Evolutionary conservation across 2,888 invertebrate genomes (phyloP).

Genomic region (Drosophila setosimentum): DNA sequence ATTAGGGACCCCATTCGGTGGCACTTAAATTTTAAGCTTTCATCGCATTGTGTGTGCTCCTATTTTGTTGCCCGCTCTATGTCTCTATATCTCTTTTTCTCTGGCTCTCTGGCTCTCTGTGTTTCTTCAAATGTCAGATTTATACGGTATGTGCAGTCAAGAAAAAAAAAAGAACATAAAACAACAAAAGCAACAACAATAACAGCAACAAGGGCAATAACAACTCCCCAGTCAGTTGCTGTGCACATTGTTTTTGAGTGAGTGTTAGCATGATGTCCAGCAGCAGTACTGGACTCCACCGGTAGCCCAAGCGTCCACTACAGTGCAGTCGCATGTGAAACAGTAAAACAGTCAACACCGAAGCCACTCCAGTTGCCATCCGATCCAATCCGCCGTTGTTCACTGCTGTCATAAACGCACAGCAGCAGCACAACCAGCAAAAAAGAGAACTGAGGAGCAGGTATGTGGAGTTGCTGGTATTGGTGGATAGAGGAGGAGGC

Average conservation of each 20-base stretch:
- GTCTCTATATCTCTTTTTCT: not conserved
- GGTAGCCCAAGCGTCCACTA: constrained; percentile 8
- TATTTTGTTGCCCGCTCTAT: not conserved
- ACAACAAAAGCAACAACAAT: constrained; percentile 21
- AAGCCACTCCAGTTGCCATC: constrained; percentile 8
- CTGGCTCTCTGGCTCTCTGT: not conserved
- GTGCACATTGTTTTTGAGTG: constrained; percentile 24
- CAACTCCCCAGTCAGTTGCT: constrained; percentile 43
- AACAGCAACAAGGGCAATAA: constrained; percentile 34
- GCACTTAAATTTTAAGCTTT: constrained; percentile 49
- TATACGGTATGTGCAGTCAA: constrained; percentile 57
- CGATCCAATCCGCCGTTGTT: constrained; percentile 38
- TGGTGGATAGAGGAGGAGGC: not conserved
- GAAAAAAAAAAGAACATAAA: constrained; percentile 48
- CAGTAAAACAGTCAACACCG: constrained; percentile 39
- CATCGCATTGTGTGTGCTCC: constrained; percentile 28
- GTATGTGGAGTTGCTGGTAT: not conserved
- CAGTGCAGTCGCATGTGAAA: constrained; percentile 37
- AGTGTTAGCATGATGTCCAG: constrained; percentile 40
- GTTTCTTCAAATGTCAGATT: constrained; percentile 62
- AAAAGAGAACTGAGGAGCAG: not conserved
- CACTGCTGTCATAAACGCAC: constrained; percentile 45
- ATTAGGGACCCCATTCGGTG: constrained; percentile 35
- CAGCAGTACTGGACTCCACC: constrained; percentile 9
- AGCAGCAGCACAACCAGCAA: not conserved